Base-by-base conservation (phyloP, 2,888 invertebrate species). In the Leptopilina myrica region DNA sequence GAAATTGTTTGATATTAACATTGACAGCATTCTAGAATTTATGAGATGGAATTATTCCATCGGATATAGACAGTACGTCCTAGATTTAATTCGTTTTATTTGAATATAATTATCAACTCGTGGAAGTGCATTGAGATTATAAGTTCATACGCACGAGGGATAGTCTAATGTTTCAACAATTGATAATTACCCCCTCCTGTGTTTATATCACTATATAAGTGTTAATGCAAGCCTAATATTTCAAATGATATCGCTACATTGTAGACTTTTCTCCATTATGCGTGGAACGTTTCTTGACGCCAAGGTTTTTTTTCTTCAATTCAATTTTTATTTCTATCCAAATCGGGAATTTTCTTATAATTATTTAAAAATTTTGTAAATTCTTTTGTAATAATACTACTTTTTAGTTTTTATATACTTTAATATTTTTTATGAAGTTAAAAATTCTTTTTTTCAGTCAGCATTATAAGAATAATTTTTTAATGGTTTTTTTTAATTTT, bases 121-220 rank as follows among this genome's bases (percentile, higher is more conserved):
- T 64, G 43, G 65, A 64, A 79, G 78, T 80, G 76, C 64, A 79
- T 79, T 75, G 81, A 82, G 81, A 80, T 81, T 80, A 81, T 78
- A 67, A 80, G 81, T 80, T 75, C 83, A 79, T 78, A 77, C 78
- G 77, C 83, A 78, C 79, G 83, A 79, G 79, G 76, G 79, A 79
- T 78, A 73, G 69, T 40, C 49, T 33, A 33, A 69, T 53, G 20
- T 53, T 77, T 67, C 26, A 81, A 78, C 77, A 81, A 78, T 65
- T 64, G 79, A 79, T 81, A 81, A 80, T 76, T 64, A 46, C 15
- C 56, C 66, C 76, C 76, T 49, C 49, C 49, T 11, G 11, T 12
- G 9, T 49, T 3, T 62, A 76, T 73, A 80, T 56, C 78, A 46
- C 49, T 49, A 20, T 20, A 46, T 53, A 14, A 69, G 69, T 53